phyloP scores from a whole-genome alignment of 2,113 vertebrate species.

The Macaca mulatta region DNA sequence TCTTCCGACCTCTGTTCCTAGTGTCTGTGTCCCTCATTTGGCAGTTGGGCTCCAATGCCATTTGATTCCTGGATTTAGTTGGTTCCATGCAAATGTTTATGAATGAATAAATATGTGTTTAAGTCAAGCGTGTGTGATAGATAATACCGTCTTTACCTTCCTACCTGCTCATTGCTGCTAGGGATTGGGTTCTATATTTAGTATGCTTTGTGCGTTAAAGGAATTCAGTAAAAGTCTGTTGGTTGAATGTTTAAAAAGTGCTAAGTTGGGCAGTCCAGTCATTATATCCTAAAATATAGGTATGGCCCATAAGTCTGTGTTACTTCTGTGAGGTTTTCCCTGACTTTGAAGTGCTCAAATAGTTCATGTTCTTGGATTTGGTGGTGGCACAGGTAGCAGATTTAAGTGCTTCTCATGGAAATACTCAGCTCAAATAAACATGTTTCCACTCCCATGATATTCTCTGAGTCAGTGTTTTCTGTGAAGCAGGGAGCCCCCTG shows the following conservation, averaged over 20 bases:
- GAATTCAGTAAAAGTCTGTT: neutral
- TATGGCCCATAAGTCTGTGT: neutral
- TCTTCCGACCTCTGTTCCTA: neutral
- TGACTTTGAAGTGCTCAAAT: neutral
- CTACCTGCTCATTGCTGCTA: neutral
- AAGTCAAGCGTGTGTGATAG: neutral
- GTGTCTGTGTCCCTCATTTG: neutral
- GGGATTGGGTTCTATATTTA: neutral
- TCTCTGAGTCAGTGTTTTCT: neutral
- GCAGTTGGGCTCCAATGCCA: neutral
- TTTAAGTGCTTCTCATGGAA: neutral
- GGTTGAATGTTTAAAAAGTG: neutral
- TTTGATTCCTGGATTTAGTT: neutral
- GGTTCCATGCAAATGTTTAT: neutral
- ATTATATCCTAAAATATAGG: neutral
- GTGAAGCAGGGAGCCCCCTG: neutral
- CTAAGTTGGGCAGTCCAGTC: neutral
- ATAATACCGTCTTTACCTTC: neutral
- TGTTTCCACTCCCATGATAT: fast-evolving
- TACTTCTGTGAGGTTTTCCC: neutral
- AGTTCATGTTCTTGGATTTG: neutral
- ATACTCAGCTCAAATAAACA: neutral
- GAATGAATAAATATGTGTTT: neutral
- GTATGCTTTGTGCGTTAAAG: neutral
- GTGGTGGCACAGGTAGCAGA: neutral